Percentiles rank a stretch among this genome's conserved stretches.
Evolutionary conservation across 2,888 invertebrate species (phyloP).

Genomic region (Coremacera marginata): DNA sequence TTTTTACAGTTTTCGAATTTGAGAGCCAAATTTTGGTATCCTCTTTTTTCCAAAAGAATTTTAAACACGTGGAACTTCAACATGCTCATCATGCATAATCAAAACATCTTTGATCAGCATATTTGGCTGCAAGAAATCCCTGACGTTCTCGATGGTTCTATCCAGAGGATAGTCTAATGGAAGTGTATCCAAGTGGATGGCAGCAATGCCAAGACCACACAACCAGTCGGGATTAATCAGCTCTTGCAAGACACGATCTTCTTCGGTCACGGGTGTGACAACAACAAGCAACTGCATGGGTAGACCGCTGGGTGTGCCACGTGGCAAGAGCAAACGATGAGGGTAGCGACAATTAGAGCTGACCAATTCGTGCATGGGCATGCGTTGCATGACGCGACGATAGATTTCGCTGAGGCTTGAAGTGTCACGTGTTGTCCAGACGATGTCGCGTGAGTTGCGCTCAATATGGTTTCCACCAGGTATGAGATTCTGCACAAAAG

Average conservation of each 20-base stretch:
- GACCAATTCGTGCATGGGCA: neutral
- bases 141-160: conserved; percentile 73
- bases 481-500: conserved; percentile 72
- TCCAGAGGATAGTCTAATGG: conserved; percentile 80
- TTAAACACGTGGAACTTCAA: neutral
- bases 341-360: conserved; percentile 72
- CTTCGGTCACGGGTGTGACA: conserved; percentile 67
- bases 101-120: conserved; percentile 60
- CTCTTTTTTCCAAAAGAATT: neutral
- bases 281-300: conserved; percentile 74
- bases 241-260: conserved; percentile 25
- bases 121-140: conserved; percentile 72
- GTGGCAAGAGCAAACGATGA: conserved; percentile 74
- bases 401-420: conserved; percentile 66
- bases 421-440: conserved; percentile 71
- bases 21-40: too few species aligned
- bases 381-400: conserved; percentile 65
- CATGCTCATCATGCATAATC: conserved; percentile 41
- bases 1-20: neutral
- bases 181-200: conserved; percentile 72
- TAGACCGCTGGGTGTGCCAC: conserved; percentile 73
- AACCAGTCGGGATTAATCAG: conserved; percentile 33
- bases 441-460: conserved; percentile 49
- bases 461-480: conserved; percentile 68
- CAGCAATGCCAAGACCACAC: conserved; percentile 67